Conservation (phyloP, 2,797 vertebrate genomes). For the Lerista edwardsae region DNA sequence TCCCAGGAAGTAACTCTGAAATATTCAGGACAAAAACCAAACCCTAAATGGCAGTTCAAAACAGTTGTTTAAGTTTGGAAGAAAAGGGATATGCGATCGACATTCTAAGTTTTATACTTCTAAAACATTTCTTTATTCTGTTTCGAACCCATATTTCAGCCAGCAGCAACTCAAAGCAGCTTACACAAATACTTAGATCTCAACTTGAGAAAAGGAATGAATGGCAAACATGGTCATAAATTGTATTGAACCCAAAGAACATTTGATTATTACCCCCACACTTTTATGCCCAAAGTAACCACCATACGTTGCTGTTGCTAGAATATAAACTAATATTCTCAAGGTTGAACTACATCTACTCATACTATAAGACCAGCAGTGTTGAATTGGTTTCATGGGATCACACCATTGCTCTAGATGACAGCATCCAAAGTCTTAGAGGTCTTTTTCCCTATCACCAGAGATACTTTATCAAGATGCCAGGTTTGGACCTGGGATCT, state of each 20-base stretch:
- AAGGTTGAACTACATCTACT: not conserved
- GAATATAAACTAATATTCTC: slow-evolving; percentile 3
- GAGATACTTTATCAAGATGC: too few relatives aligned
- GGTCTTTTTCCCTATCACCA: too few relatives aligned
- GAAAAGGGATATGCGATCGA: not conserved
- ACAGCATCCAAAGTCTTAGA: too few relatives aligned
- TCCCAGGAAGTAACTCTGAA: not conserved
- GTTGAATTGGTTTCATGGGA: too few relatives aligned
- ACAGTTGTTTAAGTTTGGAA: not conserved
- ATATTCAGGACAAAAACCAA: not conserved
- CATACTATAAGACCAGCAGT: not conserved
- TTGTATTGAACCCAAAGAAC: too few relatives aligned
- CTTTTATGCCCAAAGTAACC: not conserved
- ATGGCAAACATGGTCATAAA: too few relatives aligned
- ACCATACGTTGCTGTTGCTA: slow-evolving; percentile 39
- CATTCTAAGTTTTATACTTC: not conserved
- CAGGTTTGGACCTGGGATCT: too few relatives aligned
- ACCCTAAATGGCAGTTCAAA: not conserved
- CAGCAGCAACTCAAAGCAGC: not conserved
- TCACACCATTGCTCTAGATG: too few relatives aligned
- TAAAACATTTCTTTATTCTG: slow-evolving; percentile 12
- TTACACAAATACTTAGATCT: not conserved
- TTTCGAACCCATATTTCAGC: not conserved
- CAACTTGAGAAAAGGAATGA: not conserved
- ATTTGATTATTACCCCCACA: not conserved